phyloP scores from a whole-genome alignment of 2,797 vertebrate species.

The Cercopithecus hamlyni region DNA sequence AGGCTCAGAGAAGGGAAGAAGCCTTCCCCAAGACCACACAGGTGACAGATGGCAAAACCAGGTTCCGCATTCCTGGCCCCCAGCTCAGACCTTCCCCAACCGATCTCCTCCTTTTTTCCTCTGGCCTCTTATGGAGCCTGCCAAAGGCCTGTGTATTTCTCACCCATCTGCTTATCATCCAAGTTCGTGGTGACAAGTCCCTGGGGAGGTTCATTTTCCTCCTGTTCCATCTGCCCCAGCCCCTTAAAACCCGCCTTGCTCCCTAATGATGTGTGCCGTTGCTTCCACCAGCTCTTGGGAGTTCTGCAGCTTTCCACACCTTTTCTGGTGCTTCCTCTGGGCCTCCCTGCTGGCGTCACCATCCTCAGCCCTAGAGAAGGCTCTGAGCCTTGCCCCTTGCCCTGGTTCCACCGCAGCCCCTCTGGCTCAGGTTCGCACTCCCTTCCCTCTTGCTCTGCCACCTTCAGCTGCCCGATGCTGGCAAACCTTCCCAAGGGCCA shows the following conservation, averaged over 20 bases:
- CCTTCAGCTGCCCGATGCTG: neutral
- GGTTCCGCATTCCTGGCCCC: neutral
- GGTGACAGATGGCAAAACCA: neutral
- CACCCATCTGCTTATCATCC: neutral
- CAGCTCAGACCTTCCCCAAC: too few relatives aligned
- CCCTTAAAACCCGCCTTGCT: neutral
- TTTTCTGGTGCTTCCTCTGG: neutral
- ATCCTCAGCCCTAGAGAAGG: neutral
- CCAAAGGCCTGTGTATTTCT: neutral
- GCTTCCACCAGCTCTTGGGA: neutral
- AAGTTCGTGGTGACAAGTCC: neutral
- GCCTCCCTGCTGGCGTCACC: neutral
- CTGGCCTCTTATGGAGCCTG: neutral
- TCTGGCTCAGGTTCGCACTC: neutral
- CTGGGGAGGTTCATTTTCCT: neutral
- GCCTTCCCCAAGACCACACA: neutral
- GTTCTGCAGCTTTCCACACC: neutral
- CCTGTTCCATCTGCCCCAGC: neutral
- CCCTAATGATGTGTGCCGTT: neutral
- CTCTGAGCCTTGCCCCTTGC: neutral
- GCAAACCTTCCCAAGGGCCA: neutral
- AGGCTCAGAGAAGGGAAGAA: neutral
- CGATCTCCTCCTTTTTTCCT: neutral
- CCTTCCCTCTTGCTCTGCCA: neutral
- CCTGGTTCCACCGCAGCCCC: neutral